Conservation (phyloP, 2,113 vertebrate genomes). For the Melanerpes formicivorus region DNA sequence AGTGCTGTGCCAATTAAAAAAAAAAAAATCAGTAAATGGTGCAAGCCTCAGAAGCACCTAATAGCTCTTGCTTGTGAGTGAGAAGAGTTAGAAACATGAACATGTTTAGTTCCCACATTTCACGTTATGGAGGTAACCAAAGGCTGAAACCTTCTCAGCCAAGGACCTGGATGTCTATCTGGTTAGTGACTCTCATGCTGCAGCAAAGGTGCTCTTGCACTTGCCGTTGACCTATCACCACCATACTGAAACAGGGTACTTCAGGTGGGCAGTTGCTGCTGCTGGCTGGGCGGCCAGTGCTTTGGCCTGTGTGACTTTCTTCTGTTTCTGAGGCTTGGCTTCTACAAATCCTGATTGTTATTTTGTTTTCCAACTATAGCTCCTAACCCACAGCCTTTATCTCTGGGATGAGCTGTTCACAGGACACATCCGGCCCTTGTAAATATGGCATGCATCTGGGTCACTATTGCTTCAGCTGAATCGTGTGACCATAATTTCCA, state of each 20-base stretch:
- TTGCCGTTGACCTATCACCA: neutral
- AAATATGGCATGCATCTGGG: neutral
- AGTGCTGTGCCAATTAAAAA: neutral
- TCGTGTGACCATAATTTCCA: neutral
- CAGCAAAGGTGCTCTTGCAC: neutral
- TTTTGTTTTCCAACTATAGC: neutral
- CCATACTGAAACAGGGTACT: fast-evolving
- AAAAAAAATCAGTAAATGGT: neutral
- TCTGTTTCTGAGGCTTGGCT: neutral
- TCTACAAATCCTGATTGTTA: neutral
- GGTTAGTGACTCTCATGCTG: fast-evolving
- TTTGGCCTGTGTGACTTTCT: neutral
- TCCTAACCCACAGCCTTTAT: neutral
- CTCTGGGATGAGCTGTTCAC: neutral
- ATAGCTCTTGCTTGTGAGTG: neutral
- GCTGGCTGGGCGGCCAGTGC: neutral
- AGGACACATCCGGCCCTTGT: neutral
- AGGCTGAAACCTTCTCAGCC: neutral
- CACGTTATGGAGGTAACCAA: neutral
- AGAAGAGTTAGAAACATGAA: neutral
- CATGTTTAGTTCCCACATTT: fast-evolving
- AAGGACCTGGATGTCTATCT: fast-evolving
- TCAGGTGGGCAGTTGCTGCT: neutral
- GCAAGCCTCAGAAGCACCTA: neutral
- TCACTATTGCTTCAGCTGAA: neutral